Base-by-base conservation (phyloP, 2,888 invertebrate genomes). In the Orchesella flavescens region DNA sequence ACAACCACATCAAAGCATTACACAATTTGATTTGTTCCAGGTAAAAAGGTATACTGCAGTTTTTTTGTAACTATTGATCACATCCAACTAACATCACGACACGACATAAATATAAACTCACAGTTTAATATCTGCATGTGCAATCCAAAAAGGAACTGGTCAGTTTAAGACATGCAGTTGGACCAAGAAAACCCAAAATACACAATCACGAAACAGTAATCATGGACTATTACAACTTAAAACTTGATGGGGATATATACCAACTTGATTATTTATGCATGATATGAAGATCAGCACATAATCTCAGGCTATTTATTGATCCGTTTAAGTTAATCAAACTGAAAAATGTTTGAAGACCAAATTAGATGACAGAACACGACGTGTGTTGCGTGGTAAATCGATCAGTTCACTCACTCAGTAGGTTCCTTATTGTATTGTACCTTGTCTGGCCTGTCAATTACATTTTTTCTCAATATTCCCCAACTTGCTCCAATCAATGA, bases 151-250 rank as follows among this genome's bases (percentile, higher is more conserved):
- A 34, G 34, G 7, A 34, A 34, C 34, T 34, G 34, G 34, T 34
- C 34, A 34, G 34, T 34, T 34, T 34, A 34, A 34, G 34, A 34
- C 34, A 49, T n/a, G 59, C 71, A 71, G n/a, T n/a, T n/a, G n/a
- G n/a, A n/a, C n/a, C 55, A 55, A n/a, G 24, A 71, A 49, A n/a
- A 19, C 57, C 57, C 5, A 72, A 69, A 69, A 34, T 3, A 69
- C 15, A 49, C 17, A 34, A 57, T 72, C 72, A 72, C 72, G 72
- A 72, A 72, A 57, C 2, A 34, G 17, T 49, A 71, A 71, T 71
- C 71, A 69, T 19, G 5, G 49, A n/a, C 49, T 49, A 49, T 49
- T 49, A 49, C 15, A 49, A 49, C n/a, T n/a, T 24, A 63, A 63
- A 63, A 23, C 5, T 24, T 15, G 34, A 23, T 24, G 23, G n/a